Evolutionary conservation across 1,140 invertebrate species (phyloP), one percentile per base, ranked within the genome.

Genomic region (Acyrthosiphon pisum): DNA sequence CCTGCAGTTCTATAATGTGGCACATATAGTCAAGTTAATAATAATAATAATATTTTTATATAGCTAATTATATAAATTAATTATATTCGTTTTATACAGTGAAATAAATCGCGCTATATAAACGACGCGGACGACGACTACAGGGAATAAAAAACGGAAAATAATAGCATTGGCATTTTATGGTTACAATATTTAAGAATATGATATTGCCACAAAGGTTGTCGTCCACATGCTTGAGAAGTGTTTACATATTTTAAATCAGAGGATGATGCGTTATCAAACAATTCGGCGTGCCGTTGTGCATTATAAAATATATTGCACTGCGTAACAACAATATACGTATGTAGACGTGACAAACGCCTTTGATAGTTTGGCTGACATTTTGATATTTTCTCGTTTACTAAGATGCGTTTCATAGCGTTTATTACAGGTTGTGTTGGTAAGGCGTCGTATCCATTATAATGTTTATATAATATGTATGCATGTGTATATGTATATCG

Each of bases 401-500:
- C 60, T 76, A n/a, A n/a, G 30, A 76, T 6, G 60, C n/a, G 30
- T 76, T 76, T 76, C n/a, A 76, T n/a, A 76, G 30, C 60, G 60
- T 76, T 76, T 30, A 14, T 35, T 3, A 11, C 30, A n/a, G 6
- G 60, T 68, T 14, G 60, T n/a, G 14, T 18, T 68, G 60, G 9
- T 68, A 68, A 0, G 60, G n/a, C 4, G 30, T 18, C 60, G 60
- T n/a, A 76, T 76, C 3, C 60, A 76, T 76, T 76, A n/a, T 76
- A 76, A 35, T 76, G 60, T 76, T 76, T 76, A 76, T 76, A 76
- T 20, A n/a, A 76, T 76, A n/a, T 76, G 60, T 76, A 76, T 53
- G 50, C 7, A 68, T 68, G 7, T 60, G 26, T 60, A 1, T 7
- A 60, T 26, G 26, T 60, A 60, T 60, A 37, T 44, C 22, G 23